A percentile compares a stretch with the other conserved stretches of the same genome.
phyloP scores from a whole-genome alignment of 2,888 invertebrate species.

The Rosalia funebris region DNA sequence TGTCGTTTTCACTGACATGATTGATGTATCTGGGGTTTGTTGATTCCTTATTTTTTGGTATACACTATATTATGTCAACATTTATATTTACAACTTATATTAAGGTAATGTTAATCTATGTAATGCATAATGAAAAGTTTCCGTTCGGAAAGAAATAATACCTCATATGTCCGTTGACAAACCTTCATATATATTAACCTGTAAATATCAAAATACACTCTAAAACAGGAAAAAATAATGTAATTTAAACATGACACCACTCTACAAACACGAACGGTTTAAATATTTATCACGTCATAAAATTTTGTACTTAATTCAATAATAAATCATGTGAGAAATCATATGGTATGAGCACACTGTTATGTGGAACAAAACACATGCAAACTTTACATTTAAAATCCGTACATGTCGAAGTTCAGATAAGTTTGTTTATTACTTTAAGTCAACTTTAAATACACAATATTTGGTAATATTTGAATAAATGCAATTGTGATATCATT shows the following conservation, averaged over 20 bases:
- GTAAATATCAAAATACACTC: neutral
- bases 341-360: slow-evolving; percentile 18
- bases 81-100: too few species aligned
- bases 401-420: neutral
- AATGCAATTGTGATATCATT: too few species aligned
- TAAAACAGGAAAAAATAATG: slow-evolving; percentile 21
- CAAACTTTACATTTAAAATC: slow-evolving; percentile 12
- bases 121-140: too few species aligned
- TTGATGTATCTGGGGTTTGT: too few species aligned
- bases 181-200: neutral
- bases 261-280: slow-evolving; percentile 12
- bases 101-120: too few species aligned
- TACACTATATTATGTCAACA: too few species aligned
- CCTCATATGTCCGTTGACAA: too few species aligned
- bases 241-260: slow-evolving; percentile 22
- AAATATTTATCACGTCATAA: slow-evolving; percentile 25
- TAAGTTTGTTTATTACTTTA: neutral
- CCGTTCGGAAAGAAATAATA: too few species aligned
- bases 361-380: slow-evolving; percentile 15
- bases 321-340: slow-evolving; percentile 22
- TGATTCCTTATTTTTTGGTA: too few species aligned
- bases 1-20: too few species aligned
- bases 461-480: neutral
- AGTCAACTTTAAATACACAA: neutral
- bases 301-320: slow-evolving; percentile 22